Evolutionary conservation across 2,113 vertebrate genomes (phyloP).

Genomic region (Oncorhynchus clarkii): DNA sequence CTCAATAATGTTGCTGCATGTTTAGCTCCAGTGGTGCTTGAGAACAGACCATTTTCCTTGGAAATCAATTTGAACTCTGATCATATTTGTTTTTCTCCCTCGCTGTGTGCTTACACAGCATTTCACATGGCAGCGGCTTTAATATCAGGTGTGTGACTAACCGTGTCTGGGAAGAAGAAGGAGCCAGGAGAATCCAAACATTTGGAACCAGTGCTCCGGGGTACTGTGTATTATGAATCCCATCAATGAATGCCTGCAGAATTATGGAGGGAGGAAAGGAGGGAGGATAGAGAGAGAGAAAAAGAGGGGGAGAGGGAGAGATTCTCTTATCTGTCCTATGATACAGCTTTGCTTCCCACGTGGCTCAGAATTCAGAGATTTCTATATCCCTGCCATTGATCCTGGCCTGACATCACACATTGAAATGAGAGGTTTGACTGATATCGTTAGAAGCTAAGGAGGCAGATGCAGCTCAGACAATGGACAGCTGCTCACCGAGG

Average conservation of each 20-base stretch:
- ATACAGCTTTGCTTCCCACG: too few relatives aligned
- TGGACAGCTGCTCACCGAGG: not conserved
- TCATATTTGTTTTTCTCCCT: conserved; percentile 52
- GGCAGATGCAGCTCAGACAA: not conserved
- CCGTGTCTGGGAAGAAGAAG: conserved; percentile 37
- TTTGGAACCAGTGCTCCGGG: conserved; percentile 41
- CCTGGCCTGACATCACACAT: too few relatives aligned
- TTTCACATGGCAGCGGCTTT: too few relatives aligned
- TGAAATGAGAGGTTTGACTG: too few relatives aligned
- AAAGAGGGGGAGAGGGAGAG: not conserved
- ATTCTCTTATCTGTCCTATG: too few relatives aligned
- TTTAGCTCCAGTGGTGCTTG: conserved; percentile 50
- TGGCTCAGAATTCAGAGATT: too few relatives aligned
- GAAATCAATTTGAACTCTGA: conserved; percentile 47
- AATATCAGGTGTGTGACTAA: conserved; percentile 52
- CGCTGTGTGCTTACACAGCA: conserved; percentile 25
- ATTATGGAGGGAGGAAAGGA: not conserved
- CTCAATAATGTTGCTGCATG: conserved; percentile 35
- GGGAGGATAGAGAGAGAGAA: not conserved
- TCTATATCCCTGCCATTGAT: too few relatives aligned
- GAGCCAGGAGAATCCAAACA: not conserved
- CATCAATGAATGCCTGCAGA: not conserved
- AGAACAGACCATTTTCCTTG: conserved; percentile 36
- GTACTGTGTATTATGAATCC: not conserved
- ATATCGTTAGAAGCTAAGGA: too few relatives aligned